A percentile compares a stretch with the other conserved stretches of the same genome.
Evolutionary conservation across 2,113 vertebrate species (phyloP).

Genomic region (Hippocampus guttulatus): DNA sequence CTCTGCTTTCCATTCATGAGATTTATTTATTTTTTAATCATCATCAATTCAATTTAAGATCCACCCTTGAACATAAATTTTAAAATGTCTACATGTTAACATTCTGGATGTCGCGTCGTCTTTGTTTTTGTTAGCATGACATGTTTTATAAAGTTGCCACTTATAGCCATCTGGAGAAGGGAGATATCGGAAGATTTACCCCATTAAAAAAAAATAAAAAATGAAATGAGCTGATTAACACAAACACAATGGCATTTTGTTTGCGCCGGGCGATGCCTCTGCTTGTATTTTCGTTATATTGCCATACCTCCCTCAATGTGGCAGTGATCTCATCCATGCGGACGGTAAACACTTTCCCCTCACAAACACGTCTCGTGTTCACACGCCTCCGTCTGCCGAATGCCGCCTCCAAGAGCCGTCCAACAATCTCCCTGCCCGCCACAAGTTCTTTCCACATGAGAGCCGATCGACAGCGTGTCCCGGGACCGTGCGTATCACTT

Average conservation of each 20-base stretch:
- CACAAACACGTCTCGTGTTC: slow-evolving; percentile 13
- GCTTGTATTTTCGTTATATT: slow-evolving; percentile 1
- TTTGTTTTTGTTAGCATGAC: not conserved
- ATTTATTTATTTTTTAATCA: not conserved
- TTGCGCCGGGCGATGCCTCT: not conserved
- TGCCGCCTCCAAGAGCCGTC: slow-evolving; percentile 1
- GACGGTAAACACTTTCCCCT: slow-evolving; percentile 2
- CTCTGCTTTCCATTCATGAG: no score
- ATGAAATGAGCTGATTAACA: not conserved
- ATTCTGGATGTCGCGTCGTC: not conserved
- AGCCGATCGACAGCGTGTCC: slow-evolving; percentile 43
- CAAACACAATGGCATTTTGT: not conserved
- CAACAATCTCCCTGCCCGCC: not conserved
- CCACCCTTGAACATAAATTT: no score
- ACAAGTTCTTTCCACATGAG: slow-evolving; percentile 33
- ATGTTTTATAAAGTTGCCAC: not conserved
- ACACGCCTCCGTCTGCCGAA: slow-evolving; percentile 16
- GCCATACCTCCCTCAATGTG: not conserved
- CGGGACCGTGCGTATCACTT: slow-evolving; percentile 62
- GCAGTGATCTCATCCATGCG: slow-evolving; percentile 1
- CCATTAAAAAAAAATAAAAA: not conserved
- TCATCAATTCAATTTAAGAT: no score
- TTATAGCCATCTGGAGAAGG: not conserved
- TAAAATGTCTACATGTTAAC: no score
- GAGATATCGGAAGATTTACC: not conserved